These are phyloP conservation scores for Pseudeuparius sepicola DNA, from an alignment of 2,888 invertebrate species.

Conservation along the genomic window DNA sequence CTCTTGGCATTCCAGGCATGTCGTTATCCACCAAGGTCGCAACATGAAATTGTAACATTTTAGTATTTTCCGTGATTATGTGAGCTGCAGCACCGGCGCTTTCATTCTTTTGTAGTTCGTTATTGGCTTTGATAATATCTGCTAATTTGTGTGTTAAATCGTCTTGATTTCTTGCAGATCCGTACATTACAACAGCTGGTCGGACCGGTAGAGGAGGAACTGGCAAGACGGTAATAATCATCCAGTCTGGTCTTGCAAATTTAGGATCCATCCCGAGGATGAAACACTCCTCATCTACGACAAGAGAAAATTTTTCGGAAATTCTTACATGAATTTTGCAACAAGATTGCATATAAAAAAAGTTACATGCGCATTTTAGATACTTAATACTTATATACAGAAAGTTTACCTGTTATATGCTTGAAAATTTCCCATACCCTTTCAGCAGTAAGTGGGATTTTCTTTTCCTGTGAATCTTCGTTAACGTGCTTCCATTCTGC, in stretches of 20 bases:
- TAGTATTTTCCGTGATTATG: conserved; percentile 90
- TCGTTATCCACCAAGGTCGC: conserved; percentile 97
- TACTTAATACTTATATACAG: conserved; percentile 37
- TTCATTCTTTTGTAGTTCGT: conserved; percentile 88
- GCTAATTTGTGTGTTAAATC: conserved; percentile 97
- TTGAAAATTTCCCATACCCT: conserved; percentile 94
- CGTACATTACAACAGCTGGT: conserved; percentile 97
- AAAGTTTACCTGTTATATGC: conserved; percentile 62
- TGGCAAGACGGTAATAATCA: conserved; percentile 93
- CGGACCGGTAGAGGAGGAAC: conserved; percentile 93
- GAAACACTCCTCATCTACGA: conserved; percentile 84
- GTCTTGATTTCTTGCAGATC: conserved; percentile 94
- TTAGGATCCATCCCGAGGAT: conserved; percentile 66
- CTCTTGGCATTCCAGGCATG: conserved; percentile 88
- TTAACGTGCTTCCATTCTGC: conserved; percentile 98
- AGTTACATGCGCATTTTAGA: too few species aligned
- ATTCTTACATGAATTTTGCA: too few species aligned
- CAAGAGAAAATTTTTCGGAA: conserved; percentile 34
- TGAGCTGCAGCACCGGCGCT: conserved; percentile 94
- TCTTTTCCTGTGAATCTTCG: conserved; percentile 95
- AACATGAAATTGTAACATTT: conserved; percentile 96
- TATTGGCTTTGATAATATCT: conserved; percentile 96
- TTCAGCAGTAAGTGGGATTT: conserved; percentile 86
- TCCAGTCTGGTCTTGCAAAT: conserved; percentile 96
- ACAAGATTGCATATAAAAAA: too few species aligned